Conservation (phyloP, 1,140 invertebrate genomes). For the Mesaphorura yosii region DNA sequence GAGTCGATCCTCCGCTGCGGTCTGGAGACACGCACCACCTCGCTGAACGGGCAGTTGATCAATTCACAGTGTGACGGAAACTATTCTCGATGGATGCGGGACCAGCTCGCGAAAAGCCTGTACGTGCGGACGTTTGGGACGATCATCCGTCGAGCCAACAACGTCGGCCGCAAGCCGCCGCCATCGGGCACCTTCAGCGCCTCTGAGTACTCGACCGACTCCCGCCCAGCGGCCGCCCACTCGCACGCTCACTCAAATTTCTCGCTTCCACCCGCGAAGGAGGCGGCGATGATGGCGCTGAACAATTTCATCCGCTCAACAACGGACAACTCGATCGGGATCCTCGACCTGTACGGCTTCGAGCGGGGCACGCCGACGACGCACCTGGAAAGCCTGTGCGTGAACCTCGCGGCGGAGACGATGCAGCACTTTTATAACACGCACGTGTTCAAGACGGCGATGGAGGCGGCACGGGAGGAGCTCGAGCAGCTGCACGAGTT, state of each 20-base stretch:
- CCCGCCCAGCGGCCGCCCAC: constrained; percentile 61
- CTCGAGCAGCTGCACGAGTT: constrained; percentile 78
- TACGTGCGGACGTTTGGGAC: constrained; percentile 91
- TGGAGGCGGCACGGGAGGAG: constrained; percentile 86
- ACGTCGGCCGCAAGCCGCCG: constrained; percentile 72
- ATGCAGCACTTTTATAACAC: constrained; percentile 97
- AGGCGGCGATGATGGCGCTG: constrained; percentile 65
- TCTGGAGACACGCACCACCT: constrained; percentile 63
- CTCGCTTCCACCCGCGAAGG: constrained; percentile 69
- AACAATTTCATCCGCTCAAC: constrained; percentile 84
- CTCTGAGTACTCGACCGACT: constrained; percentile 80
- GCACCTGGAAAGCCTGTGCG: constrained; percentile 83
- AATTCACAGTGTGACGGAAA: constrained; percentile 71
- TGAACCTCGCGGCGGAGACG: constrained; percentile 88
- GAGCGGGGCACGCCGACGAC: constrained; percentile 76
- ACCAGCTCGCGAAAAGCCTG: constrained; percentile 80
- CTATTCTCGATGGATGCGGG: constrained; percentile 72
- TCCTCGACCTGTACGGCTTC: constrained; percentile 91
- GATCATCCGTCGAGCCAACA: constrained; percentile 82
- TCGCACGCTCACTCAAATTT: constrained; percentile 77
- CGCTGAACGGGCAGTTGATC: constrained; percentile 41
- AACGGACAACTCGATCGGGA: constrained; percentile 89
- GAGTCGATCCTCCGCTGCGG: constrained; percentile 63
- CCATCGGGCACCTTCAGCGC: constrained; percentile 74
- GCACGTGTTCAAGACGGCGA: constrained; percentile 87